Base-by-base conservation (phyloP, 2,797 vertebrate genomes). In the Anguilla pacifica region DNA sequence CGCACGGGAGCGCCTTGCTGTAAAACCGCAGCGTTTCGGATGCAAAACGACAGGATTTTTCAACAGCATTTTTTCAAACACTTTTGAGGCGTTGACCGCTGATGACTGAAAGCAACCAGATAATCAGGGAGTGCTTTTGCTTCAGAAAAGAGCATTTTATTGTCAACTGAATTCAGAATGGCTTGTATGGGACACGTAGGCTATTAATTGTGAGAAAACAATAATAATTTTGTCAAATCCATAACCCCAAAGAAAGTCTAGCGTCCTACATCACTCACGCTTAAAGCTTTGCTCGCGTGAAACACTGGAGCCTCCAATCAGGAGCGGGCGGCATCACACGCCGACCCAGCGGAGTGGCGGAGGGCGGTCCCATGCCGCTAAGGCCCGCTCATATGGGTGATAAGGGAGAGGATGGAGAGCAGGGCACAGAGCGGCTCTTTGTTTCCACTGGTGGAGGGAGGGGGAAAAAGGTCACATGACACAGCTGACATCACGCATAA, bases 401-500 rank as follows among this genome's bases (percentile, higher is more conserved):
- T 81, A 9, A 81, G 19, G 2, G 77, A 43, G 43, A 81, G 39
- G 43, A 9, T 25, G 15, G 43, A 46, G n/a, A 81, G 1, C 39
- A 43, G 74, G 31, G 31, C 74, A 81, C 46, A 81, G 43, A 51
- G 46, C 77, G 22, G 77, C 77, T 81, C 77, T 81, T 81, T 81
- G 77, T 81, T 19, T 49, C n/a, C 77, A 46, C 39, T 46, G 31
- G 35, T 43, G 74, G 13, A 74, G 11, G 9, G n/a, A 35, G 9
- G 31, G 17, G 39, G 3, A 17, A 19, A 35, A 35, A 22, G 22
- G 77, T 81, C 77, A 77, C 77, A 81, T 81, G 77, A 51, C 25
- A 6, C 46, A 10, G 77, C 77, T 81, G 77, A 81, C 22, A 81
- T 81, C 77, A 81, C 46, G 11, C 22, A 7, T 5, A 19, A 46